A percentile compares a stretch with the other conserved stretches of the same genome.
Evolutionary conservation across 1,140 invertebrate genomes (phyloP).

Genomic region (Eupristina koningsbergeri): DNA sequence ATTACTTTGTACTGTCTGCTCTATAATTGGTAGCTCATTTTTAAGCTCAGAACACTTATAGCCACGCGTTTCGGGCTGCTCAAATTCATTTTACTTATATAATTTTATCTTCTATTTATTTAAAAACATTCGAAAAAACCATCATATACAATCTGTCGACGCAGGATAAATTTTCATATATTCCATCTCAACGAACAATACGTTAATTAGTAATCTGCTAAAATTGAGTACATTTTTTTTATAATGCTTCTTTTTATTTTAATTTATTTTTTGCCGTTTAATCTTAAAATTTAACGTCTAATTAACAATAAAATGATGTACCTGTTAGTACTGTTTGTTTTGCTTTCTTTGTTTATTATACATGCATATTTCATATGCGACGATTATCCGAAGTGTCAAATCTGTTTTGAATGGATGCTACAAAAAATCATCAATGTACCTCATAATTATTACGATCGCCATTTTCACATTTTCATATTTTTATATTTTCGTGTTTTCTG

Average conservation of each 20-base stretch:
- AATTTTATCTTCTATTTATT: conserved; percentile 31
- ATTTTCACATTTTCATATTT: too few relatives aligned
- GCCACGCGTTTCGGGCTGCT: neutral
- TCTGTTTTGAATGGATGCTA: conserved; percentile 16
- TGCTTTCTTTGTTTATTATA: neutral
- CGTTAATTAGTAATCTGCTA: neutral
- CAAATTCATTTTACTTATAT: conserved; percentile 4
- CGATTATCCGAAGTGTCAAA: conserved; percentile 7
- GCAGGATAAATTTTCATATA: neutral
- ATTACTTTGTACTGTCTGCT: conserved; percentile 67
- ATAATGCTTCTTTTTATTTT: neutral
- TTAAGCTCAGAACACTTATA: conserved; percentile 52
- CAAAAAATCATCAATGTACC: conserved; percentile 21
- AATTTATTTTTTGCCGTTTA: conserved; percentile 4
- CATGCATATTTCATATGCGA: too few relatives aligned
- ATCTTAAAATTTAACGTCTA: conserved; percentile 24
- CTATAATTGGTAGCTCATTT: conserved; percentile 59
- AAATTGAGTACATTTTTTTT: conserved; percentile 16
- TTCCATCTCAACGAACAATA: neutral
- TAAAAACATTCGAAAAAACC: conserved; percentile 25
- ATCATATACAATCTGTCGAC: neutral
- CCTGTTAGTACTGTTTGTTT: conserved; percentile 18
- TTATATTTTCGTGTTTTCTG: too few relatives aligned
- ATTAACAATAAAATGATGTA: conserved; percentile 41
- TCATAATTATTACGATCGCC: conserved; percentile 18